A percentile compares a stretch with the other conserved stretches of the same genome.
Conservation (phyloP, 1,140 invertebrate genomes). For the Papilio helenus region DNA sequence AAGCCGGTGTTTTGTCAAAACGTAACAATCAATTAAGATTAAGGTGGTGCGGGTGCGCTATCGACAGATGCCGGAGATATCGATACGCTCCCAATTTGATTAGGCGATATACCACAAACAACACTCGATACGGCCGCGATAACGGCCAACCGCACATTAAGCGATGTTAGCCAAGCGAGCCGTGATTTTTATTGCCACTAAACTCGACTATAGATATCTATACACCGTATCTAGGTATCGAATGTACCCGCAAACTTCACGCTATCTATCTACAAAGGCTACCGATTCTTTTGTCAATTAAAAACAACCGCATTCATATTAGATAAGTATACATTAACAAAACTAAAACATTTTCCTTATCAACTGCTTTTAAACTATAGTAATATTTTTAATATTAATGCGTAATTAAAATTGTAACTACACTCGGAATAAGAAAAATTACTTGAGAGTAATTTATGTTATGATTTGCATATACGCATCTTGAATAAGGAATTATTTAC, state of each 20-base stretch:
- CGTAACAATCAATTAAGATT: constrained; percentile 80
- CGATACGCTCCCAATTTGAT: constrained; percentile 80
- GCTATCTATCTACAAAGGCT: constrained; percentile 39
- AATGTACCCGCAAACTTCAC: not conserved
- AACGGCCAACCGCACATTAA: constrained; percentile 75
- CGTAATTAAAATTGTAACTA: not conserved
- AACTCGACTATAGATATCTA: constrained; percentile 61
- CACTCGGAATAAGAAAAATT: constrained; percentile 11
- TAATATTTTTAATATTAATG: not conserved
- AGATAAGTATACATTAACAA: constrained; percentile 37
- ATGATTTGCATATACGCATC: constrained; percentile 10
- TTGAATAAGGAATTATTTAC: not conserved
- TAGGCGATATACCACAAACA: constrained; percentile 75
- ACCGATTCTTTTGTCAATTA: constrained; percentile 40
- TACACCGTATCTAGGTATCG: constrained; percentile 49
- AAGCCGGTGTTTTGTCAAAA: constrained; percentile 66
- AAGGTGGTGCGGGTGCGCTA: constrained; percentile 70
- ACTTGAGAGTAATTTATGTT: not conserved
- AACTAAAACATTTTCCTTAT: constrained; percentile 23
- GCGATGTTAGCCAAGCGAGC: constrained; percentile 73
- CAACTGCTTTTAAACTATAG: not conserved
- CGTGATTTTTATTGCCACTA: constrained; percentile 79
- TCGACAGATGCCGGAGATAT: constrained; percentile 72
- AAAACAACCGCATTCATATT: constrained; percentile 29
- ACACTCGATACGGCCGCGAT: constrained; percentile 73